Conservation (phyloP, 2,113 vertebrate genomes). For the Solea solea region DNA sequence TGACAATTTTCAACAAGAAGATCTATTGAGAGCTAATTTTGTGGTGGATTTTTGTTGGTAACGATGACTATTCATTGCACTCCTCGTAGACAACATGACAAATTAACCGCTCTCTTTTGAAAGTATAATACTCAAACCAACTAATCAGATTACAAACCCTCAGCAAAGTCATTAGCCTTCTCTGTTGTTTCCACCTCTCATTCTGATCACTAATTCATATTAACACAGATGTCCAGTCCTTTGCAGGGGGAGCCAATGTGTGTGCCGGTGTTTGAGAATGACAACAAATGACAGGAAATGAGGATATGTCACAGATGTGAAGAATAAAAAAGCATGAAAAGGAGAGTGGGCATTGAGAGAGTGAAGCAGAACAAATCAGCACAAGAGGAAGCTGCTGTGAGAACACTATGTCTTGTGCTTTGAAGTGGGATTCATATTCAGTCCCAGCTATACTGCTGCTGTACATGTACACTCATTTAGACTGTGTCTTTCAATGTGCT, state of each 20-base stretch:
- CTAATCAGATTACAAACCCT: conserved; percentile 52
- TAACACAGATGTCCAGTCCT: conserved; percentile 1
- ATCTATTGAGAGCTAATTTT: too few relatives aligned
- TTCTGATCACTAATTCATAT: conserved; percentile 50
- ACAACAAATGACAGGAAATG: not conserved
- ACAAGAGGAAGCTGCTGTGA: not conserved
- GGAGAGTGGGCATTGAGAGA: not conserved
- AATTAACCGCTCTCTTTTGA: conserved; percentile 1
- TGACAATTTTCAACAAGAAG: too few relatives aligned
- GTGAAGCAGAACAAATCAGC: not conserved
- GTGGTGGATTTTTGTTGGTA: too few relatives aligned
- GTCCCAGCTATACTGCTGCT: not conserved
- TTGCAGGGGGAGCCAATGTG: not conserved
- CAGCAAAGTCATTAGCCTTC: conserved; percentile 30
- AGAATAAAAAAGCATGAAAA: not conserved
- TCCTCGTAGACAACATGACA: not conserved
- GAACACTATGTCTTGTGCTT: conserved; percentile 1
- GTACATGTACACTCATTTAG: not conserved
- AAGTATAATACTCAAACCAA: conserved; percentile 17
- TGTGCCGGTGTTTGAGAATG: not conserved
- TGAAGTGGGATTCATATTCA: conserved; percentile 7
- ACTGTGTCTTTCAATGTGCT: not conserved
- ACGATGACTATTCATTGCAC: too few relatives aligned
- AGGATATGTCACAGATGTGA: not conserved
- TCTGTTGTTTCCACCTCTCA: not conserved